Evolutionary conservation across 2,113 vertebrate species (phyloP).

Genomic region (Ctenodactylus gundi): DNA sequence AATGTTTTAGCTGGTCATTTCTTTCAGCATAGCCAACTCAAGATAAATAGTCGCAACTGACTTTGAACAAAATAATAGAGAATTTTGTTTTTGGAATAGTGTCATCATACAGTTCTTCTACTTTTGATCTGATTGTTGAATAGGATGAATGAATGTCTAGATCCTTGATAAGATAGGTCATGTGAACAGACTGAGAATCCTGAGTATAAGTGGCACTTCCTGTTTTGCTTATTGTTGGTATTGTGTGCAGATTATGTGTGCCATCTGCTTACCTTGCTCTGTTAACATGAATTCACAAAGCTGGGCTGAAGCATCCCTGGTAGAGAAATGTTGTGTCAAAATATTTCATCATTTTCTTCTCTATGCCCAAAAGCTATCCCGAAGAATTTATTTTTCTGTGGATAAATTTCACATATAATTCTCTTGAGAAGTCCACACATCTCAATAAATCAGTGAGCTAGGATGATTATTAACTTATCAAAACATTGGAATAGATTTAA

Average conservation of each 20-base stretch:
- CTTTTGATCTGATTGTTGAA: background rate
- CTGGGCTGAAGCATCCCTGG: background rate
- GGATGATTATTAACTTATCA: background rate
- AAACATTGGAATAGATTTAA: background rate
- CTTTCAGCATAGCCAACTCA: background rate
- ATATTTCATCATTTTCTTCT: conserved; percentile 11
- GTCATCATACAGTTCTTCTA: background rate
- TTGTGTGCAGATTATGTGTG: background rate
- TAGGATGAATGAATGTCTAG: background rate
- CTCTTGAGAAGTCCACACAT: background rate
- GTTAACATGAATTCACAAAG: background rate
- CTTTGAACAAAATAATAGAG: background rate
- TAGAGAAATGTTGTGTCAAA: background rate
- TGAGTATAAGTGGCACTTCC: background rate
- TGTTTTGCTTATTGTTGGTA: background rate
- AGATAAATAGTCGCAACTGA: background rate
- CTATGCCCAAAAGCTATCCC: background rate
- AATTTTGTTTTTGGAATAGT: background rate
- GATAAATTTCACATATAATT: background rate
- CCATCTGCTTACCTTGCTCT: background rate
- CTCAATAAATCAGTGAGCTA: background rate
- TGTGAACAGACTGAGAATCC: background rate
- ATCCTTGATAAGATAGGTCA: background rate
- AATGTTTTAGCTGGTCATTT: background rate
- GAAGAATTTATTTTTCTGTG: background rate